Evolutionary conservation across 1,140 invertebrate genomes (phyloP).

Genomic region (Triops longicaudatus): DNA sequence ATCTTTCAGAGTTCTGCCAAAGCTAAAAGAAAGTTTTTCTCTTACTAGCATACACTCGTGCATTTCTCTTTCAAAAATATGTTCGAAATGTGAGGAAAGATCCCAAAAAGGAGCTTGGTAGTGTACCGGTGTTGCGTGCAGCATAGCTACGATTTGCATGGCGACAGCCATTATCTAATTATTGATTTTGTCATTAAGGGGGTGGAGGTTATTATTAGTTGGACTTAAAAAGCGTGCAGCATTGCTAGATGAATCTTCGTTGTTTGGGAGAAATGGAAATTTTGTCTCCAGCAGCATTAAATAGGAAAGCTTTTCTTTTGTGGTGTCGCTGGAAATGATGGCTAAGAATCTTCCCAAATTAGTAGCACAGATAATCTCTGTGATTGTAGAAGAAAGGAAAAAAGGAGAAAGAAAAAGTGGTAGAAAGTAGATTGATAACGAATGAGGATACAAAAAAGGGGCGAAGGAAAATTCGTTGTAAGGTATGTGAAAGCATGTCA

Average conservation of each 20-base stretch:
- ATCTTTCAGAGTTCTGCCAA: no score
- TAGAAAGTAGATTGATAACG: background rate
- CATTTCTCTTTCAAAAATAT: no score
- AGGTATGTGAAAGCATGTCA: background rate
- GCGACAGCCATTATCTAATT: background rate
- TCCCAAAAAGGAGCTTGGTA: background rate
- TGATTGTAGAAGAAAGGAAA: background rate
- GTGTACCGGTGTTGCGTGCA: background rate
- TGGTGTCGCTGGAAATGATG: background rate
- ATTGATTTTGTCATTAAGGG: background rate
- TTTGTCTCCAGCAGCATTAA: no score
- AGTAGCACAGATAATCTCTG: background rate
- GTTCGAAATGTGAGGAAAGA: no score
- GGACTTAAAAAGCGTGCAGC: background rate
- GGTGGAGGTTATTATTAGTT: background rate
- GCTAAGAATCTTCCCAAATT: background rate
- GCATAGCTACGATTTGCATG: background rate
- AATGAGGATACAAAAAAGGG: background rate
- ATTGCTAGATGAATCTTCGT: background rate
- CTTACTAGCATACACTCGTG: no score
- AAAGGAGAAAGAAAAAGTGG: background rate
- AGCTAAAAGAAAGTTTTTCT: no score
- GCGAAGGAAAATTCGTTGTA: background rate
- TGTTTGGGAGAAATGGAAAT: background rate
- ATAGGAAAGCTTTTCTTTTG: background rate